Conservation (phyloP, 35 echinoderm and acorn worm genomes). For the Apostichopus japonicus region DNA sequence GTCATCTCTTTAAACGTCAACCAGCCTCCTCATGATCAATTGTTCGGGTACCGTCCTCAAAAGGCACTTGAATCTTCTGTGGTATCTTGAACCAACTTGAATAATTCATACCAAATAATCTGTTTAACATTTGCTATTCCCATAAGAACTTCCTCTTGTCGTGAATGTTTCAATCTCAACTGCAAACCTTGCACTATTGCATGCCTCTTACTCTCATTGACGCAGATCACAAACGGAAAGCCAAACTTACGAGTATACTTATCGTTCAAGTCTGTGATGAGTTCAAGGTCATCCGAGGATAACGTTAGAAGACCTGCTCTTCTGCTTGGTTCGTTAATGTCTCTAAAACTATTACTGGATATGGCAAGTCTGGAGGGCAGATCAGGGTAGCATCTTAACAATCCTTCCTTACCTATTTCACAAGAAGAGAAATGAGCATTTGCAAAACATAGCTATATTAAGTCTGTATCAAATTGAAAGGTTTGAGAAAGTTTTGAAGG, state of each 20-base stretch:
- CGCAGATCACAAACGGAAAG: constrained; percentile 57
- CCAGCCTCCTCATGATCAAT: no score
- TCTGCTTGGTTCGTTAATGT: neutral
- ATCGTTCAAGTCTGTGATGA: constrained; percentile 23
- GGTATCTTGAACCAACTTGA: constrained; percentile 32
- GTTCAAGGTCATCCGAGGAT: constrained; percentile 19
- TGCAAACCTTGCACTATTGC: constrained; percentile 2
- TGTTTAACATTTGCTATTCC: constrained; percentile 39
- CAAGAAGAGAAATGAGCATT: no score
- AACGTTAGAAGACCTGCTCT: neutral
- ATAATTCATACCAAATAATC: constrained; percentile 29
- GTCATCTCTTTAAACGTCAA: no score
- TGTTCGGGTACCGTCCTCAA: neutral
- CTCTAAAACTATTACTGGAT: neutral
- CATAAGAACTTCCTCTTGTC: constrained; percentile 23
- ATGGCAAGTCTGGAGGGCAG: neutral
- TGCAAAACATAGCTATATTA: no score
- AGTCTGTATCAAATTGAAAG: no score
- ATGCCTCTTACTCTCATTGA: constrained; percentile 11
- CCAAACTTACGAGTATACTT: constrained; percentile 37
- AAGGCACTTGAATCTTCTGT: constrained; percentile 17
- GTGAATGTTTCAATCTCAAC: constrained; percentile 25
- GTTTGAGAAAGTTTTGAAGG: no score
- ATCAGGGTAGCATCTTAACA: constrained; percentile 26
- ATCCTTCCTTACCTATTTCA: neutral